These are phyloP conservation scores for Chouioia cunea DNA, from an alignment of 2,888 invertebrate species.

Conservation along the genomic window DNA sequence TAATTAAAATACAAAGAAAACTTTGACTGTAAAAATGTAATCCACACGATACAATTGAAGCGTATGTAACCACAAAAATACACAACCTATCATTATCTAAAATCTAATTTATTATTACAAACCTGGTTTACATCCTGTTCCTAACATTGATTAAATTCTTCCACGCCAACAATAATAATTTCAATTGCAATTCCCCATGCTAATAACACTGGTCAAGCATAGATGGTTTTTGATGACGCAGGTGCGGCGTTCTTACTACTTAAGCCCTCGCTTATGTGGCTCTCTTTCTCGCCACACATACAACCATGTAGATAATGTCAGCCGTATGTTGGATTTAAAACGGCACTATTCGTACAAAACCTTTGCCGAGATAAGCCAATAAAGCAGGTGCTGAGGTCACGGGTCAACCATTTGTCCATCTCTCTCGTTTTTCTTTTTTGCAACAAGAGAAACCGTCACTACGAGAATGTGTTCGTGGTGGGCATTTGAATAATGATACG, in stretches of 20 bases:
- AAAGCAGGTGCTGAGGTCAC: constrained; percentile 60
- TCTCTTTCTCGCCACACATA: too few relatives aligned
- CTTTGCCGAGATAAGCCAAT: constrained; percentile 62
- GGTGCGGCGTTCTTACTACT: constrained; percentile 29
- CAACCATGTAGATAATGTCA: constrained; percentile 4
- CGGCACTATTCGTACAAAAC: constrained; percentile 53
- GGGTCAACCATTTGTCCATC: constrained; percentile 53
- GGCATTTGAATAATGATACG: constrained; percentile 34
- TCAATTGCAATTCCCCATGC: constrained; percentile 2
- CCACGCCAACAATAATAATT: constrained; percentile 7
- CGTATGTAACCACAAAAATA: too few relatives aligned
- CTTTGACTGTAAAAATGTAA: too few relatives aligned
- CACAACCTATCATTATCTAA: too few relatives aligned
- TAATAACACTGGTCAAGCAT: background rate
- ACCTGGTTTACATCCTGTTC: too few relatives aligned
- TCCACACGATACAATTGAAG: too few relatives aligned
- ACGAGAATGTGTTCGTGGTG: constrained; percentile 51
- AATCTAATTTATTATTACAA: too few relatives aligned
- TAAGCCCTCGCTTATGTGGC: background rate
- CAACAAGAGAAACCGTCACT: too few relatives aligned
- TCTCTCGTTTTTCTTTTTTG: background rate
- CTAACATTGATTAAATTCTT: constrained; percentile 8
- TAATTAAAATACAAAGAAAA: too few relatives aligned
- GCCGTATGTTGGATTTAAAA: constrained; percentile 44
- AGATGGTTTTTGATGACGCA: constrained; percentile 28